Evolutionary conservation across 2,888 invertebrate genomes (phyloP).

Genomic region (Tiphia femorata): DNA sequence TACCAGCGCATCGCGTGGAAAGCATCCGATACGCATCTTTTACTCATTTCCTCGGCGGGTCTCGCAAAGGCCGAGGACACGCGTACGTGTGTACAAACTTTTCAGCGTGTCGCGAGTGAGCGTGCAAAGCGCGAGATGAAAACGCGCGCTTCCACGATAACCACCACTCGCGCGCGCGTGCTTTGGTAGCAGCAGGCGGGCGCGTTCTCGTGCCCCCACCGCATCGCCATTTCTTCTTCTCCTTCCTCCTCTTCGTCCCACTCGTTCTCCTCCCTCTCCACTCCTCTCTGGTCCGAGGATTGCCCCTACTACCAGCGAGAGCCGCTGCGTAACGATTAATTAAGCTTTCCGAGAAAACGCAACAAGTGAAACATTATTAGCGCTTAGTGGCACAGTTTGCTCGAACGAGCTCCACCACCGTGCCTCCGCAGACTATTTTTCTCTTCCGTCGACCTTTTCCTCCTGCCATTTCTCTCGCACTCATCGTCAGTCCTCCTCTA

Average conservation of each 20-base stretch:
- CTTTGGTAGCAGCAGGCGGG: conserved; percentile 27
- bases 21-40: too few species aligned
- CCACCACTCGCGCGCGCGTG: conserved; percentile 9
- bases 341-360: conserved; percentile 63
- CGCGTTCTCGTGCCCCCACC: background rate
- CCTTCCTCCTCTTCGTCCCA: background rate
- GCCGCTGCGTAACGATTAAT: conserved; percentile 56
- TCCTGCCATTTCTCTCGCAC: background rate
- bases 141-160: background rate
- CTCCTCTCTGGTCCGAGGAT: background rate
- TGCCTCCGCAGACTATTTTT: too few species aligned
- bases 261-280: background rate
- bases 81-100: too few species aligned
- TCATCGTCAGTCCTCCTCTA: background rate
- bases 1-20: conserved; percentile 24
- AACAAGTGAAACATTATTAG: conserved; percentile 63
- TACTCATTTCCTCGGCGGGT: too few species aligned
- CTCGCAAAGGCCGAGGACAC: too few species aligned
- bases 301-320: too few species aligned
- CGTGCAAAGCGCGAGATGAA: too few species aligned
- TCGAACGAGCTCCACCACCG: conserved; percentile 31
- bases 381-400: conserved; percentile 58
- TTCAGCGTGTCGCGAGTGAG: too few species aligned
- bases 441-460: too few species aligned
- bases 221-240: conserved; percentile 1